Evolutionary conservation across 53 echinoderm and acorn worm genomes (phyloP).

Genomic region (Echinometra lucunter): DNA sequence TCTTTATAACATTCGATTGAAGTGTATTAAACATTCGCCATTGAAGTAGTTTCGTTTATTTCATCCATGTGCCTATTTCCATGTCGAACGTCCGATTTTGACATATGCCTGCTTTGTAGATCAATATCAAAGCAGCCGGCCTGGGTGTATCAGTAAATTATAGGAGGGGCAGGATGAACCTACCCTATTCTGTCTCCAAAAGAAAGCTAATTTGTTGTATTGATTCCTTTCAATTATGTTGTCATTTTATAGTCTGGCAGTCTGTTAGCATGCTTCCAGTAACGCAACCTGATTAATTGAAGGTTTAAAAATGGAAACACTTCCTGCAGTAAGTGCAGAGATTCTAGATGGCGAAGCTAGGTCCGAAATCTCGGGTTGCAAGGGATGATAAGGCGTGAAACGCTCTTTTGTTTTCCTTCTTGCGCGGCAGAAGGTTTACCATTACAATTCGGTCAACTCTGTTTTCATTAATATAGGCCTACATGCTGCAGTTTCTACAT

Average conservation of each 20-base stretch:
- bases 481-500: too few relatives aligned
- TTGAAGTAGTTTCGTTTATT: too few relatives aligned
- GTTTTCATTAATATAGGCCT: not conserved
- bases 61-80: not conserved
- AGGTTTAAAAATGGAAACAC: constrained; percentile 19
- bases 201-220: constrained; percentile 10
- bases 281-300: constrained; percentile 10
- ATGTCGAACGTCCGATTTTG: not conserved
- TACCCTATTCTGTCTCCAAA: not conserved
- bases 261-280: constrained; percentile 17
- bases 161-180: not conserved
- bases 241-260: not conserved
- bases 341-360: not conserved
- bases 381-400: not conserved
- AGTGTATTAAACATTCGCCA: not conserved
- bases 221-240: constrained; percentile 31
- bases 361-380: not conserved
- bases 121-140: not conserved
- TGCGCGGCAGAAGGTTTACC: not conserved
- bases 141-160: not conserved
- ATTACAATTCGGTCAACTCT: not conserved
- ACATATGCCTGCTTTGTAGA: not conserved
- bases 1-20: too few relatives aligned
- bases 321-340: not conserved
- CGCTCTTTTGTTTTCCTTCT: not conserved